Base-by-base conservation (phyloP, 2,113 vertebrate species). In the Rhadina sibilatrix region DNA sequence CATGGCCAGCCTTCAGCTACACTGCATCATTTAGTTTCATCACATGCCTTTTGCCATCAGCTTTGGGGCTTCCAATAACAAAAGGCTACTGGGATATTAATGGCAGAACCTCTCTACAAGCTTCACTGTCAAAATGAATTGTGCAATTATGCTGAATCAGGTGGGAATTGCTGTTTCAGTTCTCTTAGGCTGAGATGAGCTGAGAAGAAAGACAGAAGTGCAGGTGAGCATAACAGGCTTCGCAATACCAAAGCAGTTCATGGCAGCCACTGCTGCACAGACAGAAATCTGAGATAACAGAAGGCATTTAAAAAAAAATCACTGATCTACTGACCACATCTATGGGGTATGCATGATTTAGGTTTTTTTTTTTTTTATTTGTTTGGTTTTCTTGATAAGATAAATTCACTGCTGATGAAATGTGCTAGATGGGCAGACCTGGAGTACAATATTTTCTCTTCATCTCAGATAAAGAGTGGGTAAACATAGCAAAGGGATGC, bases 101-200 rank as follows among this genome's bases (percentile, higher is more conserved):
- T 20, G 77, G 30, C 37, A 88, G 75, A 90, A 91, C 20, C 54
- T 85, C 76, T 94, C 80, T 85, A 83, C 44, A 66, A 89, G 83
- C 28, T 93, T 70, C 56, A 40, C 56, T 80, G 40, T 82, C 65
- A 89, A 90, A 95, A 68, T 91, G 66, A 96, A 85, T 77, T 31
- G 64, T 68, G 81, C 56, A 94, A 88, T 91, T 56, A 92, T 18
- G 37, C 71, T 38, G 14, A 93, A 90, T 89, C 76, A 91, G 71
- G 24, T 88, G 82, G 90, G 44, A 94, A 80, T 68, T 88, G 27
- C 44, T 82, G 76, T 93, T 80, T 91, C 90, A 84, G 35, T 76
- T 75, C 49, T 95, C 72, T 47, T 65, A 33, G 47, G 13, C 21
- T 96, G 56, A 96, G 44, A 93, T 87, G 61, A 91, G 57, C 64